Conservation (phyloP, 1,140 invertebrate species). For the Cydia fagiglandana region DNA sequence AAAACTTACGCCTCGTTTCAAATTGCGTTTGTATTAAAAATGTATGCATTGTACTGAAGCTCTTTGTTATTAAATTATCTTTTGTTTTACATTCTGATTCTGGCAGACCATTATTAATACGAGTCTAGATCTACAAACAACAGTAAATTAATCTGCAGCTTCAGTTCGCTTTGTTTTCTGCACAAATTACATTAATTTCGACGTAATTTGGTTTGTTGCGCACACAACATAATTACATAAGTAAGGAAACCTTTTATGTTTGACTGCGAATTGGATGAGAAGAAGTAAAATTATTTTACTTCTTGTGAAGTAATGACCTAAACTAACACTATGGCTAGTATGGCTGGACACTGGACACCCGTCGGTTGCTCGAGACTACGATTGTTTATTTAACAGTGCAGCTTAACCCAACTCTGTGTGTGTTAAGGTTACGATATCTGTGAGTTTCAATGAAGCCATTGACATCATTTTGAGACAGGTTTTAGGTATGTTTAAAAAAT, state of each 20-base stretch:
- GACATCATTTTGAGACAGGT: no score
- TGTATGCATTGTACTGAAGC: not conserved
- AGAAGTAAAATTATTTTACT: no score
- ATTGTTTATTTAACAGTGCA: no score
- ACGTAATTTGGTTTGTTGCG: not conserved
- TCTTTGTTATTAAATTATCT: not conserved
- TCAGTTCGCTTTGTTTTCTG: not conserved
- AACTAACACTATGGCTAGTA: no score
- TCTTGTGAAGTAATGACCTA: not conserved
- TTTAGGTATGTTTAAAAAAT: no score
- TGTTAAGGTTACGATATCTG: no score
- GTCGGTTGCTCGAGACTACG: no score
- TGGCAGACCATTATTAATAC: constrained; percentile 3
- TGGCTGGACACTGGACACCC: no score
- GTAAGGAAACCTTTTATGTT: not conserved
- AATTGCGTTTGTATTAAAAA: not conserved
- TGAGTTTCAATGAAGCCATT: no score
- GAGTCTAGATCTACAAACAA: constrained; percentile 6
- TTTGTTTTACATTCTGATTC: not conserved
- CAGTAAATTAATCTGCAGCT: not conserved
- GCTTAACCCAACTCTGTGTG: not conserved
- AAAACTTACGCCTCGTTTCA: no score
- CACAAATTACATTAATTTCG: constrained; percentile 1
- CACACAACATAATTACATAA: not conserved
- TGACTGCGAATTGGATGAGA: not conserved